phyloP scores from a whole-genome alignment of 2,113 vertebrate species.

The Sardina pilchardus region DNA sequence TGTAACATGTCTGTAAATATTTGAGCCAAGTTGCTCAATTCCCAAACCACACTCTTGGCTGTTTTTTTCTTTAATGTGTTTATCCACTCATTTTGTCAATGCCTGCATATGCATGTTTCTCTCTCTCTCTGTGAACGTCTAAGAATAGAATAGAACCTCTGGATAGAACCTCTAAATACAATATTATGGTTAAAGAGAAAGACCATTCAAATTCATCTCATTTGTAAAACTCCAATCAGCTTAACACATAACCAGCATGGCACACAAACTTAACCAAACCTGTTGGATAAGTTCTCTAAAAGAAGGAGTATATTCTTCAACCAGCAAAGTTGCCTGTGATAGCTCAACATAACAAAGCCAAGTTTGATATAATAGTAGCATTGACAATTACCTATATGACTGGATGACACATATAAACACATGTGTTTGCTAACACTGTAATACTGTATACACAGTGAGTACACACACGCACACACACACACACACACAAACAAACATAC shows the following conservation, averaged over 20 bases:
- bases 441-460: not conserved
- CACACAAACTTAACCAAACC: not conserved
- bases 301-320: not conserved
- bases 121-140: not conserved
- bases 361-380: not conserved
- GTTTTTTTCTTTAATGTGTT: no score
- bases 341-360: not conserved
- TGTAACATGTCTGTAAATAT: no score
- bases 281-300: not conserved
- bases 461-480: not conserved
- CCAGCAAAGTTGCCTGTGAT: no score
- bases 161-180: not conserved
- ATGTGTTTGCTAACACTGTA: not conserved
- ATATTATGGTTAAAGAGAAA: not conserved
- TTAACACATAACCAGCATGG: not conserved
- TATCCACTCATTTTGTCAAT: no score
- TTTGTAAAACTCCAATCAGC: not conserved
- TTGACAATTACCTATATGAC: not conserved
- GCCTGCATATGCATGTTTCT: no score
- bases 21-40: no score
- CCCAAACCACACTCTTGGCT: no score
- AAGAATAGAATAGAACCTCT: not conserved
- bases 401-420: not conserved
- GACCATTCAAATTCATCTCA: not conserved
- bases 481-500: not conserved